Conservation (phyloP, 2,888 invertebrate genomes). For the Tipula confusa region DNA sequence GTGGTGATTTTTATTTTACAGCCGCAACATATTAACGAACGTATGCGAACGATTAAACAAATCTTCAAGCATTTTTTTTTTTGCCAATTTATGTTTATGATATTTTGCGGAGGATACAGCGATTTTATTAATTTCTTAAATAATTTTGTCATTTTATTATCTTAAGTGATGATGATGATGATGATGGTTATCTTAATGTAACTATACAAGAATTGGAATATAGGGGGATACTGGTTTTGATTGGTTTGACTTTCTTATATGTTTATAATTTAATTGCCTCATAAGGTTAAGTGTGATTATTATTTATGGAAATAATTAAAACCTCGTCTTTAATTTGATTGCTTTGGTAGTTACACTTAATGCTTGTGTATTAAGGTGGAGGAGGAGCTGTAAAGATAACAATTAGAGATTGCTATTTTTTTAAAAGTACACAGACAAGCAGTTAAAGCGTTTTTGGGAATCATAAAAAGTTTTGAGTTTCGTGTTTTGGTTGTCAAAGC, state of each 20-base stretch:
- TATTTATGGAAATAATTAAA: not conserved
- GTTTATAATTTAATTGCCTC: not conserved
- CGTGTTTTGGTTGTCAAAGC: too few species aligned
- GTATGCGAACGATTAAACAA: not conserved
- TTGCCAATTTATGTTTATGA: not conserved
- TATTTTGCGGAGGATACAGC: not conserved
- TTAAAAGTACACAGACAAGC: too few species aligned
- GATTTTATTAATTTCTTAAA: not conserved
- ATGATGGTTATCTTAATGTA: not conserved
- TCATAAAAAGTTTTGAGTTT: too few species aligned
- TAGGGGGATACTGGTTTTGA: not conserved
- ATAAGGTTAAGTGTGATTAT: constrained; percentile 7
- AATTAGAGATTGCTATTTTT: too few species aligned
- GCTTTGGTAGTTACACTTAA: not conserved
- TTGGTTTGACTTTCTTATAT: not conserved
- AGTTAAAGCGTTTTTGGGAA: too few species aligned
- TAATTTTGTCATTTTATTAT: constrained; percentile 6
- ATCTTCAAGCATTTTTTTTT: not conserved
- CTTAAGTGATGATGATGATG: not conserved
- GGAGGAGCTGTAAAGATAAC: not conserved
- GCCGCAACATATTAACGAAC: not conserved
- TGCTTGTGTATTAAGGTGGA: not conserved
- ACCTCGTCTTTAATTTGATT: not conserved
- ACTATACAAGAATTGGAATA: not conserved
- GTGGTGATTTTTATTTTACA: not conserved